Evolutionary conservation across 2,888 invertebrate genomes (phyloP), one percentile per base, ranked within the genome.

Genomic region (Drosophila subsilvestris): DNA sequence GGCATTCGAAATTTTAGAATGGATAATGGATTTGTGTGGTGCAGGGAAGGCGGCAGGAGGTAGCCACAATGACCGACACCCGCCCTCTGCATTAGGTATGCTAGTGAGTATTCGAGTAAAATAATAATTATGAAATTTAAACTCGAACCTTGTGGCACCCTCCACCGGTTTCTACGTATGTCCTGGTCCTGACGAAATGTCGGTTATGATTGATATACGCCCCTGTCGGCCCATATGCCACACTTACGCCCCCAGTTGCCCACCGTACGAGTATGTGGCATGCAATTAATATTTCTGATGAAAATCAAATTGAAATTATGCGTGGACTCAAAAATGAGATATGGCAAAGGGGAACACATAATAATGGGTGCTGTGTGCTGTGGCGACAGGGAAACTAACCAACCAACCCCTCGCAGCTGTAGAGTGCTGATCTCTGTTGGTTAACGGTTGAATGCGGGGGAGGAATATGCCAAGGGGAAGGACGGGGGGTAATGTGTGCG

Each of bases 241-340:
- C 67, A 80, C 76, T 80, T 73, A 61, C 56, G 17, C 53, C 29
- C 8, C 18, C 37, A 14, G 17, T 22, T 50, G 55, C 37, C 57
- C 47, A 50, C 25, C 3, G 20, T 20, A 20, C 20, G 20, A 67
- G 60, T 55, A 47, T 29, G 14, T 27, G 63, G 42, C 55, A 67
- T 77, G 73, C 85, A 84, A 81, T 83, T 84, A 81, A 77, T 84
- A 83, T 85, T 87, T 69, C 68, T 58, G 73, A 68, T 75, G 62
- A 80, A 83, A 83, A 80, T 83, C 84, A 77, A 86, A 79, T 81
- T 84, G 70, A 79, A 86, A 84, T 84, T 84, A 86, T 79, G 65
- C 53, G 62, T 74, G 58, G 58, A 44, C 72, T 72, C 54, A 58
- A 71, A 71, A 63, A 63, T 70, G 47, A 27, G 37, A n/a, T 9